Base-by-base conservation (phyloP, 2,113 vertebrate species). In the Talpa occidentalis region DNA sequence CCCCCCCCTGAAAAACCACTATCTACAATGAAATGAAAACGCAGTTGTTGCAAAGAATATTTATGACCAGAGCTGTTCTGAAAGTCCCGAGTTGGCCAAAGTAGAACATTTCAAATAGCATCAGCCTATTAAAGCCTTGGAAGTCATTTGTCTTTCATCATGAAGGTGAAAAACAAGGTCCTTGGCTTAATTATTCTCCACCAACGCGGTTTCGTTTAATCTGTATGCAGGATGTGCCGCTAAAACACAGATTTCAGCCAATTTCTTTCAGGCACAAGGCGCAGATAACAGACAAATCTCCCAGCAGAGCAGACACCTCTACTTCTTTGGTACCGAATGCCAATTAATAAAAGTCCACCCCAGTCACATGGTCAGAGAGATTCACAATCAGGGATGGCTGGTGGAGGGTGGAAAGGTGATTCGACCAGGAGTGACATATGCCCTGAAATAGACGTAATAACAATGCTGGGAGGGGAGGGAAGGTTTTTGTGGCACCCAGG, bases 151-250 rank as follows among this genome's bases (percentile, higher is more conserved):
- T 91, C 91, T 97, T 96, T 96, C 94, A 96, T 88, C 83, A 10
- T 62, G 94, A 97, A 97, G 96, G 96, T 95, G 96, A 97, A 95
- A 96, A 93, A 90, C 94, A 97, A 97, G 93, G 96, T 97, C 95
- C 66, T 44, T 69, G 79, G 94, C 87, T 93, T 97, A 91, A 97
- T 95, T 84, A 96, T 87, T 88, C 95, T 87, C 95, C 76, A 67
- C 86, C 91, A 70, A 84, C 37, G 35, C 93, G 87, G 79, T 69
- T 93, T 83, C 0, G 3, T 90, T 97, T 95, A 35, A 95, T 96
- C 92, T 94, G 92, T 88, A 93, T 90, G 90, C 96, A 91, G 90
- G 80, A n/a, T 9, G 17, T 67, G 72, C 90, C 26, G 82, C 83
- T 79, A 47, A 95, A 85, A 64, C 42, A 72, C 47, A 1, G 47